Evolutionary conservation across 2,888 invertebrate species (phyloP), one percentile per base, ranked within the genome.

Genomic region (Limulus polyphemus): DNA sequence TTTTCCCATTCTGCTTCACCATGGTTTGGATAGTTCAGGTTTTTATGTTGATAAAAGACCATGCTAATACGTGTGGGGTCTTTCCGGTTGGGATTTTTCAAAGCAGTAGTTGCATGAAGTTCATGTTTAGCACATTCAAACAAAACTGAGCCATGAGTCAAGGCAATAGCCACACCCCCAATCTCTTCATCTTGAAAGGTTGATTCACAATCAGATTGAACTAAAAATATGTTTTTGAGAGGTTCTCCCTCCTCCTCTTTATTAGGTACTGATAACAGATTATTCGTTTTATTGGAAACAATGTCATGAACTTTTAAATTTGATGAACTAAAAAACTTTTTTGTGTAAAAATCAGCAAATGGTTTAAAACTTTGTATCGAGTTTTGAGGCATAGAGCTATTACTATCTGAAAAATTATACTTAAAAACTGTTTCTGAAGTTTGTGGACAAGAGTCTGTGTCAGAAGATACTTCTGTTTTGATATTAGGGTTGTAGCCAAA

Each of bases 51-150:
- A 76, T 95, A 95, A 77, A 97, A 95, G 13, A 97, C 94, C 54
- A 97, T 78, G 60, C 91, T 90, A 74, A 97, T 93, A 65, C 95
- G 81, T 1, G 92, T 91, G 0, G 97, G 97, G 70, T 87, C 86
- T 60, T 87, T 81, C 60, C 94, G 81, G 76, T 95, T 88, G 0
- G 95, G 95, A 66, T 83, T 83, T 72, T 84, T 86, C 52, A 97
- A 81, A 0, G 93, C 88, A 1, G 95, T 94, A 10, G 95, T 97
- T 1, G 94, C 88, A 79, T 97, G 95, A 82, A 95, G 84, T 78
- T 97, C 97, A 74, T 94, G 90, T 76, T 94, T 94, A 50, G 97
- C 95, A 75, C 93, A 93, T 79, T 97, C 95, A 77, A 97, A 93
- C 49, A 97, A 79, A 10, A 97, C 90, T 71, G 94, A 91, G 16